A percentile compares a stretch with the other conserved stretches of the same genome.
These are phyloP conservation scores for Trilocha varians DNA, from an alignment of 2,888 invertebrate genomes.

Conservation along the genomic window DNA sequence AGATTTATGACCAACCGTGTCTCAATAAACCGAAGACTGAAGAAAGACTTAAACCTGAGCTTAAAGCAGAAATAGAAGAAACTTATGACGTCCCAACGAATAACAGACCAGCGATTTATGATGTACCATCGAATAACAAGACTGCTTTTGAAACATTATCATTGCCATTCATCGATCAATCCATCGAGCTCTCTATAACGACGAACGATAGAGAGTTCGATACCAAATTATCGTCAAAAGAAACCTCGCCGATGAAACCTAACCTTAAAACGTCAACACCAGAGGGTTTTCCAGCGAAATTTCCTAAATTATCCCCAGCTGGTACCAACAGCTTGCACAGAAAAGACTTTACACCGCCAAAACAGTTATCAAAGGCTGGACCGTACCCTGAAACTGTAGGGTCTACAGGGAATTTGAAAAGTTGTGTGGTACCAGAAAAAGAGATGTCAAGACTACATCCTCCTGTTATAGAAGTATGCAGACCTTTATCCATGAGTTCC, in stretches of 20 bases:
- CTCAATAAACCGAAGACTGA: slow-evolving; percentile 32
- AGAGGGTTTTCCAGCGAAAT: slow-evolving; percentile 41
- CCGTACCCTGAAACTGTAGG: slow-evolving; percentile 54
- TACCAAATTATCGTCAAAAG: slow-evolving; percentile 57
- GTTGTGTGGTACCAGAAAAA: slow-evolving; percentile 43
- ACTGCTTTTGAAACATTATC: slow-evolving; percentile 62
- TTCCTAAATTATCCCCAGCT: slow-evolving; percentile 33
- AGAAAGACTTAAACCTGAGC: slow-evolving; percentile 37
- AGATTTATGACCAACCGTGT: slow-evolving; percentile 59
- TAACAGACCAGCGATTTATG: slow-evolving; percentile 60
- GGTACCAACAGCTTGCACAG: slow-evolving; percentile 57
- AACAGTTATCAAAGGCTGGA: slow-evolving; percentile 43
- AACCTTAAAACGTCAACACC: slow-evolving; percentile 33
- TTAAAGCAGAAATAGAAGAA: slow-evolving; percentile 45
- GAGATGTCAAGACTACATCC: slow-evolving; percentile 68
- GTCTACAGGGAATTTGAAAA: slow-evolving; percentile 61
- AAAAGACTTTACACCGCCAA: slow-evolving; percentile 46
- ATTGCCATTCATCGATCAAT: slow-evolving; percentile 63
- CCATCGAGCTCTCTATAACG: slow-evolving; percentile 61
- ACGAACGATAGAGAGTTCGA: slow-evolving; percentile 69
- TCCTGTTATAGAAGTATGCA: slow-evolving; percentile 69
- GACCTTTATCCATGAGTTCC: slow-evolving; percentile 84
- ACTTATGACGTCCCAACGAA: slow-evolving; percentile 65
- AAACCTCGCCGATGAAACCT: slow-evolving; percentile 47
- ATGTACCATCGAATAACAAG: slow-evolving; percentile 56